These are phyloP conservation scores for Uloborus plumipes DNA, from an alignment of 2,888 invertebrate genomes.

Conservation along the genomic window DNA sequence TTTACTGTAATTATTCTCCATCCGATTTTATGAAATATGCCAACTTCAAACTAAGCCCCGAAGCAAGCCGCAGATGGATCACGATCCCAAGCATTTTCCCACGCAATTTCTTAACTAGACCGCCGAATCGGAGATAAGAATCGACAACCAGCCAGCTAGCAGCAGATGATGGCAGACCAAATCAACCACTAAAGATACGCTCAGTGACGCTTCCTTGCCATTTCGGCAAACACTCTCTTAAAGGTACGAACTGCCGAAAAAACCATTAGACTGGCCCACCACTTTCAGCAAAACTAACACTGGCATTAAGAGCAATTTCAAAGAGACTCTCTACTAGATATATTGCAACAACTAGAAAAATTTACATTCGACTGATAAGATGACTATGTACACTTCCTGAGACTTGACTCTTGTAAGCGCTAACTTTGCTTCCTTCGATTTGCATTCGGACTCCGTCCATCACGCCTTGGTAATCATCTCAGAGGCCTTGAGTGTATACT, in stretches of 20 bases:
- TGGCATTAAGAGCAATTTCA: slow-evolving; percentile 1
- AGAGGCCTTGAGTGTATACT: slow-evolving; percentile 18
- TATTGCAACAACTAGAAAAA: slow-evolving; percentile 4
- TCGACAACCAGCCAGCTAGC: too few species aligned
- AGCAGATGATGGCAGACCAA: too few species aligned
- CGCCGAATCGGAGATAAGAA: too few species aligned
- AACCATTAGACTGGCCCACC: not conserved
- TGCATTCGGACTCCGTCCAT: slow-evolving; percentile 8
- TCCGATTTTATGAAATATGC: too few species aligned
- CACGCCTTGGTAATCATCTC: slow-evolving; percentile 35
- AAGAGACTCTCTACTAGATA: not conserved
- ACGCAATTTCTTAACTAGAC: too few species aligned
- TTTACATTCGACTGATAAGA: slow-evolving; percentile 29
- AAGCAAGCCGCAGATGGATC: too few species aligned
- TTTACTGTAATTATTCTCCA: too few species aligned
- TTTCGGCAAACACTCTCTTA: too few species aligned
- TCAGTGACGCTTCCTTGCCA: too few species aligned
- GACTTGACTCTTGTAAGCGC: not conserved
- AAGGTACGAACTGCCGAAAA: not conserved
- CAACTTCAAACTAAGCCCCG: too few species aligned
- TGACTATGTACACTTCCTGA: not conserved
- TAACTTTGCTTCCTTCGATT: slow-evolving; percentile 4
- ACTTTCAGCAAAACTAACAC: not conserved
- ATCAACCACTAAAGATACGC: too few species aligned
- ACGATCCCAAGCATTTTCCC: too few species aligned